A percentile compares a stretch with the other conserved stretches of the same genome.
These are phyloP conservation scores for Strigops habroptila DNA, from an alignment of 2,113 vertebrate genomes.

Conservation along the genomic window DNA sequence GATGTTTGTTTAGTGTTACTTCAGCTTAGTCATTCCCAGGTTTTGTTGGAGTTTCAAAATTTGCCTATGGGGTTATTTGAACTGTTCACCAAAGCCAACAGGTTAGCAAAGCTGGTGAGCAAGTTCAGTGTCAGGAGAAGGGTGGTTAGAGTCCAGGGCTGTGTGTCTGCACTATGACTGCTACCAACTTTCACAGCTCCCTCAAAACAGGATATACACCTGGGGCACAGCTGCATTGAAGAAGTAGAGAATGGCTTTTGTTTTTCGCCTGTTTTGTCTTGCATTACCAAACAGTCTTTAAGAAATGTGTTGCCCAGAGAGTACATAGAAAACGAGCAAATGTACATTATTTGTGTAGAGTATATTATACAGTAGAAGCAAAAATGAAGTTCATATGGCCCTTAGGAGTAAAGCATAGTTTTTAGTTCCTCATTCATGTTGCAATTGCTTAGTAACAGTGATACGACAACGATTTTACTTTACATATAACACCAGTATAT, in stretches of 20 bases:
- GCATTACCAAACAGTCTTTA: neutral
- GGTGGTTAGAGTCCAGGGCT: neutral
- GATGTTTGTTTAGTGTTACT: neutral
- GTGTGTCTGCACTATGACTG: neutral
- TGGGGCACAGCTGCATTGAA: neutral
- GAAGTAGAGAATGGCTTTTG: neutral
- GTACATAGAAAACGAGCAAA: neutral
- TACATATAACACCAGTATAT: neutral
- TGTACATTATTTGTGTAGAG: rapidly evolving
- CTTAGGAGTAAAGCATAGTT: neutral
- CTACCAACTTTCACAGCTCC: neutral
- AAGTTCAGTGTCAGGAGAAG: neutral
- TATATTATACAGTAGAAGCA: neutral
- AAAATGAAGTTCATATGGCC: neutral
- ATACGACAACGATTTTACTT: too few species aligned
- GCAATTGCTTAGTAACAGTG: neutral
- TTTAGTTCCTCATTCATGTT: neutral
- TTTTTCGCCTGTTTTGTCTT: neutral
- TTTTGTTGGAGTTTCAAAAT: neutral
- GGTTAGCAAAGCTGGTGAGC: neutral
- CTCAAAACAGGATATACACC: neutral
- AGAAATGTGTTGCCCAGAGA: neutral
- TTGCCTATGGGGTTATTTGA: neutral
- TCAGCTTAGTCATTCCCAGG: neutral
- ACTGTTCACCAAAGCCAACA: neutral